A percentile compares a stretch with the other conserved stretches of the same genome.
phyloP scores from a whole-genome alignment of 23 tunicate species.

The Ciona savignyi region DNA sequence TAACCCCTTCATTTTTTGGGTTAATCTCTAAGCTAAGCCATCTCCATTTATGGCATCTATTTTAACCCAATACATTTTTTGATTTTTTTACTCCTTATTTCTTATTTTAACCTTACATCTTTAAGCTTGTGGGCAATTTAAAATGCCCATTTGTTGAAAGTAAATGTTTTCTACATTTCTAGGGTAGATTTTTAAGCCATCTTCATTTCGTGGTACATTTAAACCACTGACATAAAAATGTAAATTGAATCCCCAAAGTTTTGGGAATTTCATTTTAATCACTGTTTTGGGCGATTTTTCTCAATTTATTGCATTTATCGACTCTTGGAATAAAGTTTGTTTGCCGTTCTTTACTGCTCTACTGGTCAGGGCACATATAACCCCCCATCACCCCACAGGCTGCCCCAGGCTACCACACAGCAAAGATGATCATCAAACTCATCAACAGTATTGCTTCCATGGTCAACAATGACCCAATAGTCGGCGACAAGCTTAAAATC shows the following conservation, averaged over 20 bases:
- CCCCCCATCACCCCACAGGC: constrained; percentile 38
- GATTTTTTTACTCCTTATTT: neutral
- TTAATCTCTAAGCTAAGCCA: neutral
- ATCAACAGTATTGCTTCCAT: constrained; percentile 64
- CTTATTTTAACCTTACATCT: too few species aligned
- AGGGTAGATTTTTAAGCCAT: too few species aligned
- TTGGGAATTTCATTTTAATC: too few species aligned
- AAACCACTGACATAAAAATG: too few species aligned
- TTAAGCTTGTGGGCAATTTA: too few species aligned
- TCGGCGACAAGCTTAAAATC: constrained; percentile 81
- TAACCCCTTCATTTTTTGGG: neutral
- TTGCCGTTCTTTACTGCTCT: neutral
- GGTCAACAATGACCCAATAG: constrained; percentile 91
- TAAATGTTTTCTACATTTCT: too few species aligned
- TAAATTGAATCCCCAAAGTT: too few species aligned
- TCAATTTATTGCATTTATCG: too few species aligned
- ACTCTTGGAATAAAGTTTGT: too few species aligned
- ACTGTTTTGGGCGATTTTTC: too few species aligned
- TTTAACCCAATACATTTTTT: neutral
- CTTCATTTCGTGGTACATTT: too few species aligned
- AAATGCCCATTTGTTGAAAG: too few species aligned
- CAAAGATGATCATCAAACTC: constrained; percentile 92
- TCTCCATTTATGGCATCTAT: neutral
- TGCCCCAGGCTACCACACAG: constrained; percentile 94
- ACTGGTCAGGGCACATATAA: neutral